phyloP scores from a whole-genome alignment of 2,113 vertebrate genomes.

The Shinisaurus crocodilurus region DNA sequence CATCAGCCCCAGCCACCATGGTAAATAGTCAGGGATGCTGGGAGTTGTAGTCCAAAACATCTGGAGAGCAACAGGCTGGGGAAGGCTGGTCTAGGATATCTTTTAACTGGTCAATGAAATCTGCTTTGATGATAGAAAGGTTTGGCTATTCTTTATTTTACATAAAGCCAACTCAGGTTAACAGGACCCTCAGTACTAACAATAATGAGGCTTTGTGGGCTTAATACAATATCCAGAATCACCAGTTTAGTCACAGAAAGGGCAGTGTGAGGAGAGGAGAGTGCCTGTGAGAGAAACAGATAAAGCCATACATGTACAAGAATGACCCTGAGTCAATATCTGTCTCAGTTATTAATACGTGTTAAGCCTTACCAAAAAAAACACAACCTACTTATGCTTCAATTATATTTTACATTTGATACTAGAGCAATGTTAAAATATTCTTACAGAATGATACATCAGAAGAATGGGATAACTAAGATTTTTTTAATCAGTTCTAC shows the following conservation, averaged over 20 bases:
- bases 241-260: background rate
- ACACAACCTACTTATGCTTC: background rate
- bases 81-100: background rate
- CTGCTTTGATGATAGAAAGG: background rate
- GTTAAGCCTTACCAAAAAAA: background rate
- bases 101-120: background rate
- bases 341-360: background rate
- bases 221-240: background rate
- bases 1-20: no score
- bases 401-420: background rate
- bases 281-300: background rate
- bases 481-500: background rate
- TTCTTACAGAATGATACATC: background rate
- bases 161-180: background rate
- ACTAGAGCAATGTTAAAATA: background rate
- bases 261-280: background rate
- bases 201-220: background rate
- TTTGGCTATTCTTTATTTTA: background rate
- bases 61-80: no score
- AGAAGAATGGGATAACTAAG: accelerated
- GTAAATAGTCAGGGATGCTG: no score
- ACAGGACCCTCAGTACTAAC: background rate
- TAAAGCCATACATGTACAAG: background rate
- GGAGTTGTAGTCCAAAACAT: no score
- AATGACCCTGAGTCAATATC: background rate